A percentile compares a stretch with the other conserved stretches of the same genome.
phyloP scores from a whole-genome alignment of 1,140 invertebrate species.

The Laupala kohalensis region DNA sequence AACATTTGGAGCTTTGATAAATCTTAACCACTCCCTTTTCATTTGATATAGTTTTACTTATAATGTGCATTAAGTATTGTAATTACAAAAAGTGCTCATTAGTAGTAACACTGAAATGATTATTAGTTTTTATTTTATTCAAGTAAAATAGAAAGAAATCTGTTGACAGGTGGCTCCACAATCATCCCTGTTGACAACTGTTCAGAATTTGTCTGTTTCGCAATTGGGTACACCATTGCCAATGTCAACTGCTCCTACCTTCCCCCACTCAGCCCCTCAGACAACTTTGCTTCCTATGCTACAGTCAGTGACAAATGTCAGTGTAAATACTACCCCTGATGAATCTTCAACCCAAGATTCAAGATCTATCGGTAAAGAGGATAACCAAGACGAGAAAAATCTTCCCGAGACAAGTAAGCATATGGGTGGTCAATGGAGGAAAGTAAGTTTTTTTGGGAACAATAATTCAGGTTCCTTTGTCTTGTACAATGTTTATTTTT shows the following conservation, averaged over 20 bases:
- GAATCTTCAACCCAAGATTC: neutral
- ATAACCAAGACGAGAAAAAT: no score
- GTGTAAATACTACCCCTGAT: conserved; percentile 2
- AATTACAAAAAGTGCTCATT: no score
- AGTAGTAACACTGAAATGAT: neutral
- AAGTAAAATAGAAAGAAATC: neutral
- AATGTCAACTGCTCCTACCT: conserved; percentile 9
- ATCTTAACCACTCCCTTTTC: neutral
- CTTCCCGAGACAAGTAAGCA: no score
- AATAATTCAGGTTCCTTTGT: no score
- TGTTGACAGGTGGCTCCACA: neutral
- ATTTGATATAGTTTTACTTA: neutral
- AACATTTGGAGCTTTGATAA: neutral
- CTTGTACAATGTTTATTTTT: no score
- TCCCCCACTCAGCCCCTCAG: conserved; percentile 7
- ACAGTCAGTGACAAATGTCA: neutral
- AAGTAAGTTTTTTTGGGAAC: no score
- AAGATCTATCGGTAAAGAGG: neutral
- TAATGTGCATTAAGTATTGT: no score
- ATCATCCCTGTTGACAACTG: neutral
- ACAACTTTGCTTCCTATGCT: conserved; percentile 1
- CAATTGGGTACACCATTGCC: neutral
- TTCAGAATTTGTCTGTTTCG: neutral
- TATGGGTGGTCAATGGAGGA: no score
- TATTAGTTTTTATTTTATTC: neutral